Evolutionary conservation across 2,113 vertebrate species (phyloP).

Genomic region (Sterna hirundo): DNA sequence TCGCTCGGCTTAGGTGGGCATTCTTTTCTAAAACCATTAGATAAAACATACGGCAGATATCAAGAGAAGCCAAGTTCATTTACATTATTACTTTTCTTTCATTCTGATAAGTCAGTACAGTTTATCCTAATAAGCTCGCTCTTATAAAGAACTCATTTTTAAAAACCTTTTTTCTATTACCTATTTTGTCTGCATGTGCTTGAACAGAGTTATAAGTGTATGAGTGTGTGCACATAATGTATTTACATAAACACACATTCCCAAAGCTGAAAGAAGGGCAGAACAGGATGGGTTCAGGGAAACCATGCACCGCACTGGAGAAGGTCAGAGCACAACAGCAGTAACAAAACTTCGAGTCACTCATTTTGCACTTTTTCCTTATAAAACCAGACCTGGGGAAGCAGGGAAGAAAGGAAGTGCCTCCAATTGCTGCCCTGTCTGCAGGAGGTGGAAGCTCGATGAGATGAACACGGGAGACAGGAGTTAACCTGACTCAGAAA

Average conservation of each 20-base stretch:
- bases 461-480: background rate
- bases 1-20: accelerated
- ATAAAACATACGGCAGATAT: background rate
- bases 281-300: background rate
- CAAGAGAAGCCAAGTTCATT: background rate
- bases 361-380: background rate
- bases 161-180: background rate
- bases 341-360: background rate
- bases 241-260: background rate
- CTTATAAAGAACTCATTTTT: background rate
- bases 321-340: background rate
- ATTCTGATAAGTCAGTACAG: background rate
- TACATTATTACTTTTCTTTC: background rate
- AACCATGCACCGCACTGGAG: too few species aligned
- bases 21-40: background rate
- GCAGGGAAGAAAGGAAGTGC: background rate
- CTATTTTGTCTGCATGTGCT: background rate
- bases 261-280: background rate
- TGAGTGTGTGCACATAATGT: background rate
- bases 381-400: background rate
- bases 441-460: background rate
- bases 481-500: background rate
- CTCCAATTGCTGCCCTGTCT: background rate
- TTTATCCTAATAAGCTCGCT: background rate
- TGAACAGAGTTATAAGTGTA: background rate